A percentile compares a stretch with the other conserved stretches of the same genome.
Conservation (phyloP, 92 coral and sea anemone species). For the Palythoa grandis region DNA sequence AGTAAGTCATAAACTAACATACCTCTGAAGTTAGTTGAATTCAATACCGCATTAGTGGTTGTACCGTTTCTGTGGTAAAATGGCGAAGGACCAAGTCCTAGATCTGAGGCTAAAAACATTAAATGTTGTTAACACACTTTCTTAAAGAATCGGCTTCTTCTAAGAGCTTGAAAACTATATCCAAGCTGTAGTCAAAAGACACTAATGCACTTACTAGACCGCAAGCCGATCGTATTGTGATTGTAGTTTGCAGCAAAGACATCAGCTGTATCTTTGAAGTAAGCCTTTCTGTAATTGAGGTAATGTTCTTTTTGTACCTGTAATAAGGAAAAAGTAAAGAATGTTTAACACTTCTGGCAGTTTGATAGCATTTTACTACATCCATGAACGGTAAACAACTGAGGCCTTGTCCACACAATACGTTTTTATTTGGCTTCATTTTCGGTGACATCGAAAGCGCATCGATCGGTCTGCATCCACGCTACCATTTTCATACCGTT, state of each 20-base stretch:
- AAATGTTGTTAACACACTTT: neutral
- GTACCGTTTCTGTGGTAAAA: constrained; percentile 51
- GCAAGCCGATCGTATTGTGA: constrained; percentile 37
- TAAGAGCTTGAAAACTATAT: too few species aligned
- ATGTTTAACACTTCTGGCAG: neutral
- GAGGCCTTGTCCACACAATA: too few species aligned
- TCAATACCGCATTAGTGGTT: constrained; percentile 7
- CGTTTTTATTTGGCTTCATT: too few species aligned
- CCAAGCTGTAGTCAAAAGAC: neutral
- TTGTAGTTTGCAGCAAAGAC: constrained; percentile 61
- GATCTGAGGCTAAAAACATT: constrained; percentile 48
- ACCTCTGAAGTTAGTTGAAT: constrained; percentile 42
- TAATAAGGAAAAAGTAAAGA: neutral
- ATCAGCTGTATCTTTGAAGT: constrained; percentile 85
- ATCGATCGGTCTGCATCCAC: too few species aligned
- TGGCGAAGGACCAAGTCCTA: constrained; percentile 81
- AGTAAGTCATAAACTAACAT: neutral
- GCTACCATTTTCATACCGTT: too few species aligned
- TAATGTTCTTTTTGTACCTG: constrained; percentile 91
- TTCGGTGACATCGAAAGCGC: too few species aligned
- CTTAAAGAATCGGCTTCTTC: too few species aligned
- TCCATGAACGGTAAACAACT: too few species aligned
- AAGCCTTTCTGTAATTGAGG: constrained; percentile 90
- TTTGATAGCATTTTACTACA: neutral
- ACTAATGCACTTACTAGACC: constrained; percentile 64